Percentiles rank a stretch among this genome's conserved stretches.
Conservation (phyloP, 1,140 invertebrate genomes). For the Psix sp. region DNA sequence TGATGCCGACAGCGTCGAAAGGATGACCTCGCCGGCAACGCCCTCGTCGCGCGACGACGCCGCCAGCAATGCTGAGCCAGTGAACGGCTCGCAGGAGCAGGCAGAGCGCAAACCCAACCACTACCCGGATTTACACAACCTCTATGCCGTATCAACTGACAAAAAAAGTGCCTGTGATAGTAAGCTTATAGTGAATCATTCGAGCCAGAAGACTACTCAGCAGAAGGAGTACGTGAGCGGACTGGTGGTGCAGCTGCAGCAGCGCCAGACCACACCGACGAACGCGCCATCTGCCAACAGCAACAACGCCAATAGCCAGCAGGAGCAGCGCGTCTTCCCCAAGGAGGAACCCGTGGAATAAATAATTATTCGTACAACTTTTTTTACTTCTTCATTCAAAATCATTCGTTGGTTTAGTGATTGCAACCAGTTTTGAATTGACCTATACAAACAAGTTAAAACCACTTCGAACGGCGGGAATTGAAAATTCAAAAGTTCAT, state of each 20-base stretch:
- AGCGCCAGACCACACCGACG: constrained; percentile 62
- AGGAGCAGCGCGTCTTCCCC: constrained; percentile 69
- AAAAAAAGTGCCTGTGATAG: constrained; percentile 79
- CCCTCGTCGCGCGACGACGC: constrained; percentile 63
- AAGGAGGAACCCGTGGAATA: constrained; percentile 76
- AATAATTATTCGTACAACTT: constrained; percentile 61
- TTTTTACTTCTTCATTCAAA: constrained; percentile 10
- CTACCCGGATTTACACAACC: constrained; percentile 74
- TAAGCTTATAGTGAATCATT: constrained; percentile 78
- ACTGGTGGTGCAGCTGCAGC: constrained; percentile 73
- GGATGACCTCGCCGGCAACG: constrained; percentile 71
- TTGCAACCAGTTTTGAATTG: too few relatives aligned
- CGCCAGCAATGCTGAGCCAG: constrained; percentile 51
- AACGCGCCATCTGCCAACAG: constrained; percentile 48
- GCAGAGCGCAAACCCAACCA: constrained; percentile 65
- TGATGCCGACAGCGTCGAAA: constrained; percentile 69
- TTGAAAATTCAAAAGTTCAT: too few relatives aligned
- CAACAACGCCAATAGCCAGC: constrained; percentile 58
- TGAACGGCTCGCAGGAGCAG: constrained; percentile 53
- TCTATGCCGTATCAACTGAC: constrained; percentile 76
- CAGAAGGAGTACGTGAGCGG: constrained; percentile 70
- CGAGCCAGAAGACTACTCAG: constrained; percentile 75
- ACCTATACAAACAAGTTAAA: too few relatives aligned
- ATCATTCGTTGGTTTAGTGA: too few relatives aligned
- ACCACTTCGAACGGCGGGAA: too few relatives aligned